A percentile compares a stretch with the other conserved stretches of the same genome.
Conservation (phyloP, 2,113 vertebrate species). For the Tupaia tana region DNA sequence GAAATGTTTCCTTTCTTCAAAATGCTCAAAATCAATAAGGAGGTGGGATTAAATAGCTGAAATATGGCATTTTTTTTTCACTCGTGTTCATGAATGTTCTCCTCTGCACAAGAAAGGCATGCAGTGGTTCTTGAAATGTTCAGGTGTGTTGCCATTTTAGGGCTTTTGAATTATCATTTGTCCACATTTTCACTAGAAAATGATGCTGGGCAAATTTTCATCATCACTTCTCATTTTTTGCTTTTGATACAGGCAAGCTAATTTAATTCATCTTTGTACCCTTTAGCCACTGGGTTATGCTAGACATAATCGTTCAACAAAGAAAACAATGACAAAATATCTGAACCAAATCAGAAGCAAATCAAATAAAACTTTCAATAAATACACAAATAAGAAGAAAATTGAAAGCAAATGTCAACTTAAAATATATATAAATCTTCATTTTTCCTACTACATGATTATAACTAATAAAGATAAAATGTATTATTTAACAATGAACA, state of each 20-base stretch:
- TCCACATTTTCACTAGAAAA: background rate
- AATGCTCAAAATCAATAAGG: background rate
- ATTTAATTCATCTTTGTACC: background rate
- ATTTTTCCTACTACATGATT: background rate
- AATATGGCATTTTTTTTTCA: background rate
- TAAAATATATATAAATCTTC: background rate
- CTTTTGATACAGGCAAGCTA: fast-evolving
- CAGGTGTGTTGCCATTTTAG: too few relatives aligned
- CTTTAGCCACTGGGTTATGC: background rate
- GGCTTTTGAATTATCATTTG: background rate
- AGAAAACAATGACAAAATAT: background rate
- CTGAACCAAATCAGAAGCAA: background rate
- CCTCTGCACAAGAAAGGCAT: background rate
- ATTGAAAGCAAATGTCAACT: background rate
- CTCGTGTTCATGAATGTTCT: too few relatives aligned
- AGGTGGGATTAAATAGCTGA: background rate
- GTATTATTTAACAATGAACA: background rate
- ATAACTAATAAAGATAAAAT: background rate
- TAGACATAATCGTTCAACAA: background rate
- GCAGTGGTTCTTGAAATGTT: background rate
- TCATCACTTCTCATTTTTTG: background rate
- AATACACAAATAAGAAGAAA: background rate
- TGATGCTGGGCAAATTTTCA: background rate
- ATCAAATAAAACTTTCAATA: background rate
- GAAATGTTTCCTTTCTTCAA: background rate